These are phyloP conservation scores for Cyclura pinguis DNA, from an alignment of 2,797 vertebrate genomes.

Conservation along the genomic window DNA sequence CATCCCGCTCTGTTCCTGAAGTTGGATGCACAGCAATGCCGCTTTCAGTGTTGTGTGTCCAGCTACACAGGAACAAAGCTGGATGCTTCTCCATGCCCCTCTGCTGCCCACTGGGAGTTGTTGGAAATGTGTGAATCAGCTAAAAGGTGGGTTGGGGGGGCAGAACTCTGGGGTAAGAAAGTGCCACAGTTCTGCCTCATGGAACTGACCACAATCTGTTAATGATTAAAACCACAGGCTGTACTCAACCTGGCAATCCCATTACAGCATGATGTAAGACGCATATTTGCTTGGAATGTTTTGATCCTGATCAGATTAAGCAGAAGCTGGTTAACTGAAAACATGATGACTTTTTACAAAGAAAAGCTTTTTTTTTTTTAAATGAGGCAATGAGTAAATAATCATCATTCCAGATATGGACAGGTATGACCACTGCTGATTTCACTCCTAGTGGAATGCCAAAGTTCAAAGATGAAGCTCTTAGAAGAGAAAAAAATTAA, in stretches of 20 bases:
- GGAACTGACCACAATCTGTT: too few species aligned
- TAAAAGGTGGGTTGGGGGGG: not conserved
- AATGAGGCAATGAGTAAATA: not conserved
- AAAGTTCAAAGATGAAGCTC: not conserved
- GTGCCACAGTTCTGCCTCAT: too few species aligned
- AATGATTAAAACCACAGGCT: too few species aligned
- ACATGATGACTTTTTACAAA: slow-evolving; percentile 6
- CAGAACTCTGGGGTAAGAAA: too few species aligned
- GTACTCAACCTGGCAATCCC: too few species aligned
- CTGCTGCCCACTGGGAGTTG: not conserved
- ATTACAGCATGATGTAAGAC: not conserved
- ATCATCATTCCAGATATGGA: too few species aligned
- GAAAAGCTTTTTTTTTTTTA: not conserved
- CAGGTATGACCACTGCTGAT: not conserved
- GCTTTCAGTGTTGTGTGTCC: not conserved
- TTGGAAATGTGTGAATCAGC: not conserved
- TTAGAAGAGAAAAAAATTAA: not conserved
- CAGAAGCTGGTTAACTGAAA: not conserved
- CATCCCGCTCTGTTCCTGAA: too few species aligned
- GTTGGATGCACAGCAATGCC: too few species aligned
- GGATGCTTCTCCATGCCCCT: too few species aligned
- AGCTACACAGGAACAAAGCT: not conserved
- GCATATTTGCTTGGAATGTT: not conserved
- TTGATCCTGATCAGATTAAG: not conserved
- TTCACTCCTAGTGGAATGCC: not conserved